Conservation (phyloP, 2,113 vertebrate species). For the Collichthys lucidus region DNA sequence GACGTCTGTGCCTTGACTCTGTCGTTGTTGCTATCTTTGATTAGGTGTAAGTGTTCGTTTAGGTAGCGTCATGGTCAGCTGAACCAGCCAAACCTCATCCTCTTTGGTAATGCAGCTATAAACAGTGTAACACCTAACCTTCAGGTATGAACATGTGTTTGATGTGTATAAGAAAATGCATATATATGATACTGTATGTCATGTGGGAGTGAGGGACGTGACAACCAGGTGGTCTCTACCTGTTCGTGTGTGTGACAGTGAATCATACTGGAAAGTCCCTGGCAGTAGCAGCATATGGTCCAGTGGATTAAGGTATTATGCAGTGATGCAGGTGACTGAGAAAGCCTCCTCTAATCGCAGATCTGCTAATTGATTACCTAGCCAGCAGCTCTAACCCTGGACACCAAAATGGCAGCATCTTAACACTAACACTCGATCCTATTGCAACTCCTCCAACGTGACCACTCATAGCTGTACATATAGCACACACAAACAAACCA, state of each 20-base stretch:
- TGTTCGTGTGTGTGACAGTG: slow-evolving; percentile 42
- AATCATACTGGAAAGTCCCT: slow-evolving; percentile 52
- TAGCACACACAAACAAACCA: slow-evolving; percentile 41
- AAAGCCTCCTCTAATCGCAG: slow-evolving; percentile 81
- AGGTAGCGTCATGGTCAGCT: not conserved
- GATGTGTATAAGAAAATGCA: not conserved
- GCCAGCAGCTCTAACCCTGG: slow-evolving; percentile 64
- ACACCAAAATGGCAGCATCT: slow-evolving; percentile 80
- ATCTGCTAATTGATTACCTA: slow-evolving; percentile 86
- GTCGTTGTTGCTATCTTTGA: not conserved
- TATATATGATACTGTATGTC: not conserved
- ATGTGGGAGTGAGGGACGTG: not conserved
- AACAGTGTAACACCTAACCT: not conserved
- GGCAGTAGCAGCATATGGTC: slow-evolving; percentile 87
- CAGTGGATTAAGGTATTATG: slow-evolving; percentile 89
- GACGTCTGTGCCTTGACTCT: not conserved
- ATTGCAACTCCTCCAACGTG: slow-evolving; percentile 74
- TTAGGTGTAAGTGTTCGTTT: not conserved
- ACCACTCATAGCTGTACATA: slow-evolving; percentile 46
- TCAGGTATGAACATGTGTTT: not conserved
- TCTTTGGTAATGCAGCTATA: not conserved
- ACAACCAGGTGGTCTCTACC: slow-evolving; percentile 46
- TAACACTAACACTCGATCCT: slow-evolving; percentile 81
- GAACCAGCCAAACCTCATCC: not conserved
- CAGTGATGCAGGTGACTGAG: slow-evolving; percentile 85